phyloP scores from a whole-genome alignment of 2,797 vertebrate species.

The Spinibarbus caldwelli region DNA sequence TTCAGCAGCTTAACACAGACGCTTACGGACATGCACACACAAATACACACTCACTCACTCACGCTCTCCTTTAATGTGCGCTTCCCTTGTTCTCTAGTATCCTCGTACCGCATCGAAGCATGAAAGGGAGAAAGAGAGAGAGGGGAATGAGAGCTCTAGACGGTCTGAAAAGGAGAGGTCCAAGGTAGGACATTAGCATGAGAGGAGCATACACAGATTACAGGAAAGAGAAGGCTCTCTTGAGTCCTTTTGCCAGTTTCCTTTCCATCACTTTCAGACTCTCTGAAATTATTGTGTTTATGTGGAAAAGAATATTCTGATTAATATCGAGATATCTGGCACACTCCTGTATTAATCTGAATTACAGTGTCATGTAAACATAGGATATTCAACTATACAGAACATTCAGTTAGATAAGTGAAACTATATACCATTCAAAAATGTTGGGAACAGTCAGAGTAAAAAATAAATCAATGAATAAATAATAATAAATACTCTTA shows the following conservation, averaged over 20 bases:
- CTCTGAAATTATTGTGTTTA: background rate
- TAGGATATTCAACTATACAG: background rate
- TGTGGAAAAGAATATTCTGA: background rate
- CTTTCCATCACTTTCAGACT: background rate
- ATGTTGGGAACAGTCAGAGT: background rate
- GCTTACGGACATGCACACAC: background rate
- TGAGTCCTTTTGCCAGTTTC: background rate
- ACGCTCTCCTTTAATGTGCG: constrained; percentile 14
- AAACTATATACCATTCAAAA: background rate
- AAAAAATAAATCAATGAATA: no score
- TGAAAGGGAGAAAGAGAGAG: constrained; percentile 9
- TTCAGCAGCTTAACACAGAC: constrained; percentile 13
- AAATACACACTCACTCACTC: constrained; percentile 17
- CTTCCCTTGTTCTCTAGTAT: constrained; percentile 31
- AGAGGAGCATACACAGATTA: constrained; percentile 11
- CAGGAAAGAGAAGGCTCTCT: background rate
- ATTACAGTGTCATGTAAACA: background rate
- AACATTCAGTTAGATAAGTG: background rate
- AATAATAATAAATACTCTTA: no score
- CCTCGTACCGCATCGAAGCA: constrained; percentile 41
- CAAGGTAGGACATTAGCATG: constrained; percentile 14
- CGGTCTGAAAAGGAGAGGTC: constrained; percentile 35
- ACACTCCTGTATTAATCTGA: background rate
- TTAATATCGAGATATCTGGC: background rate
- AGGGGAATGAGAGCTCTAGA: constrained; percentile 40